Conservation (phyloP, 2,888 invertebrate genomes). For the Campopleginae sp. region DNA sequence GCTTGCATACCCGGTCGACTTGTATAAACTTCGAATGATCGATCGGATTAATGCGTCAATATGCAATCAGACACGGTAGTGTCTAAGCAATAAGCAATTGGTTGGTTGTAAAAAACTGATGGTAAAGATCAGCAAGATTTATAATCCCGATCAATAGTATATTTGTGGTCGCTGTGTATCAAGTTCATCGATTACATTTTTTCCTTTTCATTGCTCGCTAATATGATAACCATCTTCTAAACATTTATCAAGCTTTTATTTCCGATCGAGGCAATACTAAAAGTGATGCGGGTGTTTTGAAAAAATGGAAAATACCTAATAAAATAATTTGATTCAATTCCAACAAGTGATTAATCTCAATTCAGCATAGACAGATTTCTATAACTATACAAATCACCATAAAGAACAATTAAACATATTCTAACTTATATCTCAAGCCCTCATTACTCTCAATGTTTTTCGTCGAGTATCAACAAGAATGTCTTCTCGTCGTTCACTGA, state of each 20-base stretch:
- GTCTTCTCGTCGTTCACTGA: not conserved
- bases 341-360: not conserved
- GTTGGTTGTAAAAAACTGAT: slow-evolving; percentile 63
- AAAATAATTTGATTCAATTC: not conserved
- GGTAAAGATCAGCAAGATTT: slow-evolving; percentile 49
- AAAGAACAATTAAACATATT: not conserved
- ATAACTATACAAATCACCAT: not conserved
- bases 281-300: not conserved
- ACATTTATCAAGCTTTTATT: not conserved
- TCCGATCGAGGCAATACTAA: not conserved
- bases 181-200: slow-evolving; percentile 26
- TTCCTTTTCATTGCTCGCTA: not conserved
- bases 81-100: slow-evolving; percentile 47
- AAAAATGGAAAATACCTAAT: not conserved
- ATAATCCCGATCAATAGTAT: slow-evolving; percentile 57
- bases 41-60: slow-evolving; percentile 14
- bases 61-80: slow-evolving; percentile 53
- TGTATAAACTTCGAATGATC: slow-evolving; percentile 1
- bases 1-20: slow-evolving; percentile 43
- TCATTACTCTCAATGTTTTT: slow-evolving; percentile 8
- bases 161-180: slow-evolving; percentile 60
- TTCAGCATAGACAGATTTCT: not conserved
- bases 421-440: not conserved
- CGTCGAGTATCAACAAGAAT: not conserved
- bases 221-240: not conserved